Evolutionary conservation across 2,113 vertebrate species (phyloP).

Genomic region (Grallaria varia): DNA sequence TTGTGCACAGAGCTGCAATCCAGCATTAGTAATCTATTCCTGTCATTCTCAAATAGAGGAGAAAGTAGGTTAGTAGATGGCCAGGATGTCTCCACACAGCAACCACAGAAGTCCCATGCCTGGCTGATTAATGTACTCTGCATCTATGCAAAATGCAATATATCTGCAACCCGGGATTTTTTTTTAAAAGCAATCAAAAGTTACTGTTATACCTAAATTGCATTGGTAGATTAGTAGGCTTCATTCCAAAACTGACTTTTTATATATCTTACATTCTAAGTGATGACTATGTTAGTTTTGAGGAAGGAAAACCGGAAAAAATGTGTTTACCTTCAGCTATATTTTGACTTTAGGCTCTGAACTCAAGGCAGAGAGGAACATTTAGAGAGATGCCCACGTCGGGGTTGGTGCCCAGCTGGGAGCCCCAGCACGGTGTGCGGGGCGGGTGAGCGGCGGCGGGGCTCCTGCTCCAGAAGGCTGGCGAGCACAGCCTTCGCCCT

Average conservation of each 20-base stretch:
- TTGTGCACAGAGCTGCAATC: background rate
- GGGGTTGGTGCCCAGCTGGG: background rate
- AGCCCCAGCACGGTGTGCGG: background rate
- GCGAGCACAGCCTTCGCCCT: background rate
- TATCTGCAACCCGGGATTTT: background rate
- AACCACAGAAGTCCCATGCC: background rate
- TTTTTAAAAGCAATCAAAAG: background rate
- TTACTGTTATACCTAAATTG: background rate
- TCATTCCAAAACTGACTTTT: background rate
- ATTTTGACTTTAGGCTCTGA: background rate
- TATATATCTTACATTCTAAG: background rate
- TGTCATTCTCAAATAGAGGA: background rate
- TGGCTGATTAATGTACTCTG: background rate
- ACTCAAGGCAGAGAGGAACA: background rate
- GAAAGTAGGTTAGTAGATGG: constrained; percentile 1
- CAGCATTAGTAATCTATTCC: background rate
- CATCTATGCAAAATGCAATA: background rate
- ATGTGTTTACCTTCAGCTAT: background rate
- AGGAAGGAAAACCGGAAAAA: background rate
- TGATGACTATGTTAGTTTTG: background rate
- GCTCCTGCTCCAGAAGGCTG: background rate
- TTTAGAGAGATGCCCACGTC: background rate
- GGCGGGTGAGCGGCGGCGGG: background rate
- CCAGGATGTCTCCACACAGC: background rate
- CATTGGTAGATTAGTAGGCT: background rate